Evolutionary conservation across 1,140 invertebrate species (phyloP).

Genomic region (Lordiphosa stackelbergi): DNA sequence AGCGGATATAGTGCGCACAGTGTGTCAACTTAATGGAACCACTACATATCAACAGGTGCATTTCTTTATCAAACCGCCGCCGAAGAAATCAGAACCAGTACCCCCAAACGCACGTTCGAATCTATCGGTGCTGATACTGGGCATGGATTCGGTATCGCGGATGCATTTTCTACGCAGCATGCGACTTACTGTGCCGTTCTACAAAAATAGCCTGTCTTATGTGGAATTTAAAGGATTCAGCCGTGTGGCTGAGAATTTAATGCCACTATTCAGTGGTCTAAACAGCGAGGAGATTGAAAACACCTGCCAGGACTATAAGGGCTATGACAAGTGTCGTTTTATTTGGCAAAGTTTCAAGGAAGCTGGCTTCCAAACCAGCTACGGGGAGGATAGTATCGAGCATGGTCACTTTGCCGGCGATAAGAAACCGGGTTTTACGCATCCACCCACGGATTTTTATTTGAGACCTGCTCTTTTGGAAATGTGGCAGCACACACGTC

Average conservation of each 20-base stretch:
- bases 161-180: slow-evolving; percentile 68
- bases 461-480: slow-evolving; percentile 84
- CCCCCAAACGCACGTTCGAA: neutral
- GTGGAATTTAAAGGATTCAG: slow-evolving; percentile 33
- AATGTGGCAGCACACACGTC: slow-evolving; percentile 75
- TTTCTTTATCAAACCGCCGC: slow-evolving; percentile 9
- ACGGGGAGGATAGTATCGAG: slow-evolving; percentile 85
- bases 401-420: slow-evolving; percentile 87
- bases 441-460: slow-evolving; percentile 90
- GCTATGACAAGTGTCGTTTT: slow-evolving; percentile 82
- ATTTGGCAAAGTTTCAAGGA: slow-evolving; percentile 86
- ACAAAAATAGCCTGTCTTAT: slow-evolving; percentile 22
- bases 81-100: neutral
- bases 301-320: slow-evolving; percentile 76
- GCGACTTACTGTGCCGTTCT: slow-evolving; percentile 29
- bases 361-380: slow-evolving; percentile 84
- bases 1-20: slow-evolving; percentile 15
- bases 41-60: slow-evolving; percentile 19
- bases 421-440: slow-evolving; percentile 84
- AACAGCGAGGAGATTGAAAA: slow-evolving; percentile 76
- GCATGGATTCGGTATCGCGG: slow-evolving; percentile 29
- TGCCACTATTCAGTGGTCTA: slow-evolving; percentile 84
- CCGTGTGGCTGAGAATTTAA: slow-evolving; percentile 83
- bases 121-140: slow-evolving; percentile 31
- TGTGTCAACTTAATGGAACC: slow-evolving; percentile 4